phyloP scores from a whole-genome alignment of 2,888 invertebrate species.

The Drosophila demipolita region DNA sequence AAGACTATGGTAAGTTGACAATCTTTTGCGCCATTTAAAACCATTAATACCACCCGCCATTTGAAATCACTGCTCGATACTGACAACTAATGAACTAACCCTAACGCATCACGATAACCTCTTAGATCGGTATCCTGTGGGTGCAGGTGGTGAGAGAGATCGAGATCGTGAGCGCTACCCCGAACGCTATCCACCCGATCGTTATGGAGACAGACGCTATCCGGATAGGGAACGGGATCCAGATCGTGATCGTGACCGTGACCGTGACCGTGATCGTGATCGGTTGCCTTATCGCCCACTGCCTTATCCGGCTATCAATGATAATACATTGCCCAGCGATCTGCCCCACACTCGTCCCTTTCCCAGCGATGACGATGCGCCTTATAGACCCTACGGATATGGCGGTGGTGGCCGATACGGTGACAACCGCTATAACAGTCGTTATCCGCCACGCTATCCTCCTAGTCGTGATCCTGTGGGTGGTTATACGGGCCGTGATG shows the following conservation, averaged over 20 bases:
- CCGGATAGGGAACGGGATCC: conserved; percentile 71
- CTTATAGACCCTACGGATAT: conserved; percentile 80
- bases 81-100: conserved; percentile 82
- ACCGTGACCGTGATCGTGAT: conserved; percentile 68
- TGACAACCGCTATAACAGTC: conserved; percentile 79
- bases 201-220: conserved; percentile 71
- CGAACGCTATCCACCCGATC: conserved; percentile 67
- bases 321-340: conserved; percentile 82
- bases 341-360: conserved; percentile 84
- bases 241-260: conserved; percentile 66
- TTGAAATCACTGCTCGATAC: conserved; percentile 51
- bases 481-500: conserved; percentile 82
- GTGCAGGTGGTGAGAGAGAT: conserved; percentile 81
- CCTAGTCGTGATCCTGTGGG: conserved; percentile 77
- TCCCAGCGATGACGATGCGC: conserved; percentile 78
- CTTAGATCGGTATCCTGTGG: conserved; percentile 80
- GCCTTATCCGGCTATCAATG: conserved; percentile 81
- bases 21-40: not conserved
- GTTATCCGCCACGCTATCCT: conserved; percentile 77
- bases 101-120: conserved; percentile 39
- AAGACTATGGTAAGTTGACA: conserved; percentile 70
- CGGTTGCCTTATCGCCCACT: conserved; percentile 72
- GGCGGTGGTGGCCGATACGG: conserved; percentile 76
- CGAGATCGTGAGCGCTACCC: conserved; percentile 67
- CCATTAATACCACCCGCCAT: conserved; percentile 54